Base-by-base conservation (phyloP, 2,888 invertebrate species). In the Danaus chrysippus region DNA sequence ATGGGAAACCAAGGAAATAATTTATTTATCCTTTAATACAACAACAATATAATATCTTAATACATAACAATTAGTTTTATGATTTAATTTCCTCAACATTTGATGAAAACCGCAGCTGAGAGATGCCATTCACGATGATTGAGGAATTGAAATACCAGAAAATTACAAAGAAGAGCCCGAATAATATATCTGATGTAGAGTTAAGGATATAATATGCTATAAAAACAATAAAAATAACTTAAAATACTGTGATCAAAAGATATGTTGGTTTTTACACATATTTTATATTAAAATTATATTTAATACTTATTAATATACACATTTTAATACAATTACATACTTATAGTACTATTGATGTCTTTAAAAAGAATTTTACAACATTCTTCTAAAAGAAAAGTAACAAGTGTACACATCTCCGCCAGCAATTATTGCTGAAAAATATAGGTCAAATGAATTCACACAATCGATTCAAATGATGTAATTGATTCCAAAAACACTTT, bases 71-170 rank as follows among this genome's bases (percentile, higher is more conserved):
- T 34, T 34, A 34, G 23, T 34, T 34, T 49, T 52, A 58, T 43
- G 13, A 65, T 61, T 46, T 60, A 6, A 56, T 58, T 3, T 46
- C 56, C 63, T 76, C 70, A 72, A 72, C 52, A 10, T 70, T 58
- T 0, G 67, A 52, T 8, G 70, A 59, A 10, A 70, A 70, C 19
- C 78, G 65, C 0, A 85, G 66, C 1, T 76, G 73, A 1, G 78
- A 65, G 3, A 87, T 67, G 0, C 76, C 74, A 1, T 68, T 72
- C 5, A 82, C 54, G 1, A 89, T 75, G 10, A 90, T 75, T 1
- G 79, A 70, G 52, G 84, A 82, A 73, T 92, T 92, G 82, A 92
- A 89, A 64, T 81, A 86, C 84, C 88, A 90, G 69, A 86, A 81
- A 1, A 83, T 46, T 1, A 70, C 66, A 57, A 91, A 87, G 1